These are phyloP conservation scores for Tympanuchus pallidicinctus DNA, from an alignment of 2,113 vertebrate species.

Conservation along the genomic window DNA sequence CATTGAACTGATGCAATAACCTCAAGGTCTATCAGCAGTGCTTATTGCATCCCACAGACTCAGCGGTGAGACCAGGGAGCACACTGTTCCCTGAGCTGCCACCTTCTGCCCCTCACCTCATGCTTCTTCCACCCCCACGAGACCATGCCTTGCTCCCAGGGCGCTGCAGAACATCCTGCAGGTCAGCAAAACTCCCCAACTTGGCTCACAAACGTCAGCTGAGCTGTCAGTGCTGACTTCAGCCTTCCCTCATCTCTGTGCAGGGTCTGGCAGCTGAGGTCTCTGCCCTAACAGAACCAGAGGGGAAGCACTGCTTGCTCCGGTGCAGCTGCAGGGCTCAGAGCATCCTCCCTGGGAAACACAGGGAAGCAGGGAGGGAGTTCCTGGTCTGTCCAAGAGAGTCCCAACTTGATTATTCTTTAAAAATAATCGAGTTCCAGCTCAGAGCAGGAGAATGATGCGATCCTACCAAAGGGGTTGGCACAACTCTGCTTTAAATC, in stretches of 20 bases:
- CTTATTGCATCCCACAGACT: not conserved
- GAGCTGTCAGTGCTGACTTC: too few relatives aligned
- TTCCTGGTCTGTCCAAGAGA: too few relatives aligned
- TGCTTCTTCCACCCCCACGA: not conserved
- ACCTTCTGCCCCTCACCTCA: not conserved
- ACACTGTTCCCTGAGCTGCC: accelerated
- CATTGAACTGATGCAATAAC: not conserved
- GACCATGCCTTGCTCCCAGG: not conserved
- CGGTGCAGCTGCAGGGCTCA: too few relatives aligned
- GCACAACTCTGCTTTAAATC: not conserved
- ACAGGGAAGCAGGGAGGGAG: too few relatives aligned
- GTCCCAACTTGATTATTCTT: too few relatives aligned
- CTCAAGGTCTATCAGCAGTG: not conserved
- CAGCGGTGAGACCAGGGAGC: not conserved
- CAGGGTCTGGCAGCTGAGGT: too few relatives aligned
- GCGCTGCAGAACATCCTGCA: not conserved
- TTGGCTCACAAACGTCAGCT: too few relatives aligned
- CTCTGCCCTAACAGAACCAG: too few relatives aligned
- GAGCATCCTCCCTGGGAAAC: too few relatives aligned
- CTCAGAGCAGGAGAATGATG: not conserved
- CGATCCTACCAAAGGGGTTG: not conserved
- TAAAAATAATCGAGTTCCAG: too few relatives aligned
- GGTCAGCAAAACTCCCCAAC: not conserved
- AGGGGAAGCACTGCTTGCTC: too few relatives aligned
- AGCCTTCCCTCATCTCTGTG: too few relatives aligned